A percentile compares a stretch with the other conserved stretches of the same genome.
Evolutionary conservation across 2,113 vertebrate species (phyloP).

Genomic region (Fukomys damarensis): DNA sequence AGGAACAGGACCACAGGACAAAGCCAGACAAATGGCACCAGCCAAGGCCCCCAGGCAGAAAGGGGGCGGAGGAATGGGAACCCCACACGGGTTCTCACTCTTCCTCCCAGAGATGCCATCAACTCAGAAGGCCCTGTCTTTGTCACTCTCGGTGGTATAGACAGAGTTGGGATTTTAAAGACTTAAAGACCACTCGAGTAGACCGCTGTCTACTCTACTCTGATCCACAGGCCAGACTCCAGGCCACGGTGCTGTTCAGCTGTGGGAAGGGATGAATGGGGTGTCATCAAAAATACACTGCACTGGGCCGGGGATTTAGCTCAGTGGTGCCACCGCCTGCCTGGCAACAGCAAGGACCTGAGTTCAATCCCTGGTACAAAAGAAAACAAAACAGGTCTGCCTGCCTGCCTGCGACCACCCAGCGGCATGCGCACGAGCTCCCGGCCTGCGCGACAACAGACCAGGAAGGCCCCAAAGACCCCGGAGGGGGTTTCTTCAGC

Average conservation of each 20-base stretch:
- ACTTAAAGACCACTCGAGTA: background rate
- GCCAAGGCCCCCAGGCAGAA: background rate
- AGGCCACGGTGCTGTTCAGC: background rate
- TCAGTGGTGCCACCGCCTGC: no score
- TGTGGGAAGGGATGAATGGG: background rate
- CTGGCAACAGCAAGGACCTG: no score
- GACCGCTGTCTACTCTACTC: background rate
- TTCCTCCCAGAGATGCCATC: background rate
- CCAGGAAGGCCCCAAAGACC: no score
- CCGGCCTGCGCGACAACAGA: no score
- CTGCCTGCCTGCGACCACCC: no score
- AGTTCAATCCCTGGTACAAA: no score
- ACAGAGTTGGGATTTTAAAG: background rate
- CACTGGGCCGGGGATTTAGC: no score
- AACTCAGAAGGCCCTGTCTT: background rate
- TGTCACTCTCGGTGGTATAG: background rate
- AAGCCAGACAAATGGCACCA: background rate
- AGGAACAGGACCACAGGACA: background rate
- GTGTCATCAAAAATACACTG: background rate
- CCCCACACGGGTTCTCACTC: background rate
- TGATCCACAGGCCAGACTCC: background rate
- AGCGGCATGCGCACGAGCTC: no score
- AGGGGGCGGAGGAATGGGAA: background rate
- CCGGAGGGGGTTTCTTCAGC: no score
- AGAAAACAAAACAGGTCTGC: no score